Evolutionary conservation across 2,888 invertebrate species (phyloP), one percentile per base, ranked within the genome.

Genomic region (Cryptocheilus praepositus): DNA sequence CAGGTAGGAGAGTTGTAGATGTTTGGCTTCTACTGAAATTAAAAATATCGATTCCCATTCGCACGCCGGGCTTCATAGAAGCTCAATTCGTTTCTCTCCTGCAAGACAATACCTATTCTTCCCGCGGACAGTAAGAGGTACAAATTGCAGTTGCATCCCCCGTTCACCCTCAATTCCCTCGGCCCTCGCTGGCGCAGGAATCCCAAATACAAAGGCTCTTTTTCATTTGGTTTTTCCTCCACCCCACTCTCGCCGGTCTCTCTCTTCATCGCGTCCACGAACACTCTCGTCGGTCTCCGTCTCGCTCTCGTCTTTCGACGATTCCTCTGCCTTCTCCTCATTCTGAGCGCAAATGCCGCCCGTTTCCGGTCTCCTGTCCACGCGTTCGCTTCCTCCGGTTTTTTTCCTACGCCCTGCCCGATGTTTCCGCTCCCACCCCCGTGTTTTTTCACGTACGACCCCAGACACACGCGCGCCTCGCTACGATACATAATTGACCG

Each of bases 41-140:
- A 88, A 88, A 88, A 88, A 88, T 87, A 88, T 88, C 87, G 88
- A 88, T 88, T 88, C 82, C 86, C 84, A 84, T 87, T 88, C 83
- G 84, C 83, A 81, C 84, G 81, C 81, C 81, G 80, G n/a, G 81
- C 83, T 86, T 85, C 84, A 87, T 83, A 86, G 84, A 84, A 82
- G 83, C 85, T 86, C 85, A 85, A 88, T 88, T 88, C 86, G 87
- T 87, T 88, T 87, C 82, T 83, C 85, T 86, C 85, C 85, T 85
- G 84, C 81, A 88, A 88, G 88, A 88, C 88, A 88, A 88, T 87
- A 85, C 85, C 86, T 81, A 88, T 87, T 88, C 88, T 88, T 88
- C 81, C 81, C 77, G 82, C 81, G 86, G 87, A 88, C 86, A 85
- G 88, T 88, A 88, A 88, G 87, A 88, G 88, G 86, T 87, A 88